These are phyloP conservation scores for Epinotia demarniana DNA, from an alignment of 2,888 invertebrate genomes.

Conservation along the genomic window DNA sequence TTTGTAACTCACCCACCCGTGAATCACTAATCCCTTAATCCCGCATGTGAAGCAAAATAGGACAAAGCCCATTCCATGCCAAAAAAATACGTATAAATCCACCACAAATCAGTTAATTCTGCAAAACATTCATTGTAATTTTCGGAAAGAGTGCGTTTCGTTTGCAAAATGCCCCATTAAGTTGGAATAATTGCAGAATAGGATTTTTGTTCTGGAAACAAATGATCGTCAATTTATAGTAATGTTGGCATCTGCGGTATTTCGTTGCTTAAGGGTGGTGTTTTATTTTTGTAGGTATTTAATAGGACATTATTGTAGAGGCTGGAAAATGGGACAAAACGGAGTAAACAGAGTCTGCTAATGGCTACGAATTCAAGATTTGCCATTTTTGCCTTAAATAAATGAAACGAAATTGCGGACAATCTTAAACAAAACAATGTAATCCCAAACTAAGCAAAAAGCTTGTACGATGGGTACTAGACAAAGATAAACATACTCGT, in stretches of 20 bases:
- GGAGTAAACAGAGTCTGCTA: too few relatives aligned
- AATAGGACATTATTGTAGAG: background rate
- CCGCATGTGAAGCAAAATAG: slow-evolving; percentile 33
- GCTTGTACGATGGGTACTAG: too few relatives aligned
- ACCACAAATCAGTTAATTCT: slow-evolving; percentile 56
- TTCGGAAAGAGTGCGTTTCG: slow-evolving; percentile 61
- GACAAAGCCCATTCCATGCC: slow-evolving; percentile 43
- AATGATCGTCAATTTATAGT: slow-evolving; percentile 49
- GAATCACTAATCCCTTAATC: slow-evolving; percentile 20
- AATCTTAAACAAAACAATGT: too few relatives aligned
- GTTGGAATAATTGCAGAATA: slow-evolving; percentile 60
- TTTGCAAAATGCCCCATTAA: slow-evolving; percentile 58
- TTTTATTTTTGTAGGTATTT: background rate
- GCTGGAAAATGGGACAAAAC: too few relatives aligned
- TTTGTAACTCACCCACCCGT: background rate
- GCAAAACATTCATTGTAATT: slow-evolving; percentile 55
- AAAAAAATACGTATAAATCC: slow-evolving; percentile 52
- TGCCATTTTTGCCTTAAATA: too few relatives aligned
- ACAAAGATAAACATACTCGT: too few relatives aligned
- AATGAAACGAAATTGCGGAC: too few relatives aligned
- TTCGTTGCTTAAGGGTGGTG: slow-evolving; percentile 9
- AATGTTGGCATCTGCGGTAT: slow-evolving; percentile 30
- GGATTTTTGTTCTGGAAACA: slow-evolving; percentile 52
- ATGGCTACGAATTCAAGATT: too few relatives aligned
- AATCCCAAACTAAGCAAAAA: too few relatives aligned